Conservation (phyloP, 2,113 vertebrate species). For the Agapornis roseicollis region DNA sequence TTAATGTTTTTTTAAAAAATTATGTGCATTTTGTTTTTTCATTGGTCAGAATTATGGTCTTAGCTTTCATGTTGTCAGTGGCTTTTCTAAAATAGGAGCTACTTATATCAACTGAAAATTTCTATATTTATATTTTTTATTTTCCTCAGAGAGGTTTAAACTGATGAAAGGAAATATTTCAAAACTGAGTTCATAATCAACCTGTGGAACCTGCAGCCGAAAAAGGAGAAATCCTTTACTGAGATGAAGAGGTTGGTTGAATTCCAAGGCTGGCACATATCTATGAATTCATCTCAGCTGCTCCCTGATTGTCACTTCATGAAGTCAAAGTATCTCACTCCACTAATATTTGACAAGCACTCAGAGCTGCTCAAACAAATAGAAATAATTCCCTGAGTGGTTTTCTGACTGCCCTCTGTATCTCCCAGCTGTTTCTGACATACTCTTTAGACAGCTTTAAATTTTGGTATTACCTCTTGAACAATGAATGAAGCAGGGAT, state of each 20-base stretch:
- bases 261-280: neutral
- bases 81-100: neutral
- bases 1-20: neutral
- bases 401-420: neutral
- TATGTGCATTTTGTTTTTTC: neutral
- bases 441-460: neutral
- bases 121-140: too few relatives aligned
- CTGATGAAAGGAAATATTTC: neutral
- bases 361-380: neutral
- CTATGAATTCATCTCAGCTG: neutral
- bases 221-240: neutral
- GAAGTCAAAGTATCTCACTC: neutral
- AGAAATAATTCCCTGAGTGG: neutral
- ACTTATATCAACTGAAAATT: neutral
- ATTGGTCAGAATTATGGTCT: neutral
- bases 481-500: neutral
- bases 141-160: neutral
- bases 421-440: neutral
- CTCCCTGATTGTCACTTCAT: neutral
- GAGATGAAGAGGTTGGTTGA: neutral
- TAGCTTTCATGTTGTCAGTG: neutral
- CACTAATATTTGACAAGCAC: slow-evolving; percentile 18
- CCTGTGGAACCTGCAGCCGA: neutral
- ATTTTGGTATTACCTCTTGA: slow-evolving; percentile 8
- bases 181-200: neutral